Base-by-base conservation (phyloP, 2,113 vertebrate genomes). In the Glareola pratincola region DNA sequence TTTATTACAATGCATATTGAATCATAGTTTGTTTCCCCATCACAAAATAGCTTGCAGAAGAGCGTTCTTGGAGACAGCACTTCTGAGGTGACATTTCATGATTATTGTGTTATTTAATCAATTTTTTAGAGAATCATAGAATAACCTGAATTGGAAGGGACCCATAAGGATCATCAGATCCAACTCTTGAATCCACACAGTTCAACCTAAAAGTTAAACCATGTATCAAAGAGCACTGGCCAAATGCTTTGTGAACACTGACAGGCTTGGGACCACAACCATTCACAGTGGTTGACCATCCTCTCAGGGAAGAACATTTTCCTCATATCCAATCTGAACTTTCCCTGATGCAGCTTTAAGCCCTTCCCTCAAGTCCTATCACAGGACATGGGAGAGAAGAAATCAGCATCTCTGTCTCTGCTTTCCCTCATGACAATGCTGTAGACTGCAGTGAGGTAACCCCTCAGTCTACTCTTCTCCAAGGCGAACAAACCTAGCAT, bases 241-340 rank as follows among this genome's bases (percentile, higher is more conserved):
- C n/a, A 48, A 17, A 10, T 1, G 1, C 22, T 27, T 57, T 10
- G 7, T 26, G 13, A 57, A 48, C 16, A 20, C 12, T 1, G 2
- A 12, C 17, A 64, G 13, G 14, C 30, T 59, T 39, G 43, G n/a
- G 29, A 11, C 19, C 19, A 45, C 4, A 6, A 45, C 7, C 6
- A 20, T 47, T 81, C 57, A 12, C 10, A 68, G 64, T 47, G 64
- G 34, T 37, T 57, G 78, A 37, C 43, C 22, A 48, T 10, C 5
- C 17, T 39, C 27, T 37, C 27, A 26, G 17, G 3, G 5, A 37
- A 48, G 27, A 60, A 60, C 6, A 14, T 50, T 39, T 48, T 62
- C 15, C 45, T 62, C 14, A 78, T 50, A 48, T 13, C 14, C n/a
- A 29, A 7, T 34, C 12, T 75, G 53, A 45, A 75, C 23, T 57